Evolutionary conservation across 2,888 invertebrate genomes (phyloP), one percentile per base, ranked within the genome.

Genomic region (Epiblema foenella): DNA sequence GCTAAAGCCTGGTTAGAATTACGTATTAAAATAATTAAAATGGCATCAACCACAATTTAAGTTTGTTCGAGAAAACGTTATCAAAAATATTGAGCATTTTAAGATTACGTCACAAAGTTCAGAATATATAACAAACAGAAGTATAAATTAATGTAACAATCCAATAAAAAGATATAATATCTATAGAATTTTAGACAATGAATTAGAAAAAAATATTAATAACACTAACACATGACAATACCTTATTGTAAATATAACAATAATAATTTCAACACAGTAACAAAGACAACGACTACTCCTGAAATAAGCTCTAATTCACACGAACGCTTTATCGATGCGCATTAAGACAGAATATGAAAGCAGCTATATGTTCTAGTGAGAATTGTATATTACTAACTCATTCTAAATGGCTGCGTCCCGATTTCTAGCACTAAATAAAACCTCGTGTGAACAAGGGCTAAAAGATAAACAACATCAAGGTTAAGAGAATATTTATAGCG

Each of bases 41-140:
- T 63, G 60, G 37, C 49, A 70, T 33, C 52, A 42, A 51, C 20
- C 52, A 60, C 33, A 58, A 68, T 58, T 24, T 37, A 33, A 46
- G 51, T 51, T 58, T 51, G 49, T 58, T 64, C 57, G 39, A 39
- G 33, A 64, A 64, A 57, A 64, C 57, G 18, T 58, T 69, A 69
- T 69, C 69, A 69, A 69, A 69, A 69, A 69, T 64, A 69, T 69
- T 69, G 69, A 69, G 69, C 69, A 64, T 58, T 67, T 69, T 57
- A 64, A 46, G 51, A 11, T 56, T 65, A 63, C 63, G 15, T 39
- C 51, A 39, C 15, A 54, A 24, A 15, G 20, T 12, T 10, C 18
- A n/a, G 37, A 33, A 7, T 52, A 0, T n/a, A 24, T 12, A 68
- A 60, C 2, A 42, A 59, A 42, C 15, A 56, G 9, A 18, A 9